Evolutionary conservation across 2,888 invertebrate genomes (phyloP).

Genomic region (Cheilosia pagana): DNA sequence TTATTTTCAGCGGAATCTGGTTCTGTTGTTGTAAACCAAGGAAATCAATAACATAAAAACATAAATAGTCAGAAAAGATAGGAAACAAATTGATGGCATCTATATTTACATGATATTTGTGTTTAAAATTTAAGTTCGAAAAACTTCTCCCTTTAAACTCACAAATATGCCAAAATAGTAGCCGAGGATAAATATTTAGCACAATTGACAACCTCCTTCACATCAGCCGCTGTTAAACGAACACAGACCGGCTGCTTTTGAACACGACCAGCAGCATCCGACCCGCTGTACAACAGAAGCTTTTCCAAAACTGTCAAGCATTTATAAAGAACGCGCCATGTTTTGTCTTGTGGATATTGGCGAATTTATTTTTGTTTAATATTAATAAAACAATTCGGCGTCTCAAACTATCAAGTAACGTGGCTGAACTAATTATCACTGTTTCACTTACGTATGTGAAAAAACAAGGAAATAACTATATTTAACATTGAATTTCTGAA

Average conservation of each 20-base stretch:
- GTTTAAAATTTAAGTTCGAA: too few relatives aligned
- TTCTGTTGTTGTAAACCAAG: too few relatives aligned
- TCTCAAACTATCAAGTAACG: neutral
- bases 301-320: conserved; percentile 30
- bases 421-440: neutral
- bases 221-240: neutral
- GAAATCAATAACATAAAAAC: too few relatives aligned
- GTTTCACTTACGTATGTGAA: neutral
- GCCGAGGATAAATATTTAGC: too few relatives aligned
- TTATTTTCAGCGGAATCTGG: too few relatives aligned
- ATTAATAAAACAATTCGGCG: neutral
- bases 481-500: neutral
- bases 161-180: too few relatives aligned
- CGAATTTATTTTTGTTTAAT: conserved; percentile 12
- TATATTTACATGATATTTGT: too few relatives aligned
- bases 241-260: neutral
- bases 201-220: too few relatives aligned
- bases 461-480: neutral
- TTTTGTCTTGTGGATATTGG: conserved; percentile 18
- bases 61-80: too few relatives aligned
- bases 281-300: conserved; percentile 18
- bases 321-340: conserved; percentile 44
- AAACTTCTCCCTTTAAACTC: too few relatives aligned
- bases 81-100: too few relatives aligned
- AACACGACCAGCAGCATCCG: neutral